phyloP scores from a whole-genome alignment of 2,113 vertebrate species.

The Cairina moschata region DNA sequence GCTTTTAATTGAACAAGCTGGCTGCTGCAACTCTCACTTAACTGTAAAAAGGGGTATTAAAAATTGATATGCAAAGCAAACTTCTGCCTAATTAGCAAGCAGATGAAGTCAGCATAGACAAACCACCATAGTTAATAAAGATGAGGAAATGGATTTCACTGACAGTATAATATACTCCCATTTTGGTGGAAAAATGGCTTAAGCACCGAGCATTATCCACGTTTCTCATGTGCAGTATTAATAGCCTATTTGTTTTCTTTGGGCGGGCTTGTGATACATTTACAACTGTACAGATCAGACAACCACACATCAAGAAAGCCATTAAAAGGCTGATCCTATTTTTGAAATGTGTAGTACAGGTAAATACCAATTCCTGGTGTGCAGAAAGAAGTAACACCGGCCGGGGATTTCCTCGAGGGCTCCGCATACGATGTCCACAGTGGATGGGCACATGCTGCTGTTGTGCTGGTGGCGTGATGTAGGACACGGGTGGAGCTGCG shows the following conservation, averaged over 20 bases:
- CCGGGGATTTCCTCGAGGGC: not conserved
- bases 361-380: not conserved
- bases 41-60: constrained; percentile 70
- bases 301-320: not conserved
- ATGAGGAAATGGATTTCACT: constrained; percentile 36
- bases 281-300: not conserved
- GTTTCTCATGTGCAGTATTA: not conserved
- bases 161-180: not conserved
- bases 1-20: constrained; percentile 66
- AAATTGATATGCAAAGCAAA: constrained; percentile 76
- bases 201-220: not conserved
- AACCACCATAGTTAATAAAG: constrained; percentile 11
- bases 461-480: accelerated
- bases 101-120: constrained; percentile 54
- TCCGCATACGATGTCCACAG: accelerated
- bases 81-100: constrained; percentile 72
- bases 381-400: not conserved
- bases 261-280: not conserved
- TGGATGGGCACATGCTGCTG: accelerated
- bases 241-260: not conserved
- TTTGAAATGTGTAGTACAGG: not conserved
- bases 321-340: not conserved
- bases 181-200: not conserved
- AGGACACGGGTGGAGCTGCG: not conserved
- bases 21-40: constrained; percentile 62